Percentiles rank a stretch among this genome's conserved stretches.
Evolutionary conservation across 1,140 invertebrate genomes (phyloP).

Genomic region (Battus philenor): DNA sequence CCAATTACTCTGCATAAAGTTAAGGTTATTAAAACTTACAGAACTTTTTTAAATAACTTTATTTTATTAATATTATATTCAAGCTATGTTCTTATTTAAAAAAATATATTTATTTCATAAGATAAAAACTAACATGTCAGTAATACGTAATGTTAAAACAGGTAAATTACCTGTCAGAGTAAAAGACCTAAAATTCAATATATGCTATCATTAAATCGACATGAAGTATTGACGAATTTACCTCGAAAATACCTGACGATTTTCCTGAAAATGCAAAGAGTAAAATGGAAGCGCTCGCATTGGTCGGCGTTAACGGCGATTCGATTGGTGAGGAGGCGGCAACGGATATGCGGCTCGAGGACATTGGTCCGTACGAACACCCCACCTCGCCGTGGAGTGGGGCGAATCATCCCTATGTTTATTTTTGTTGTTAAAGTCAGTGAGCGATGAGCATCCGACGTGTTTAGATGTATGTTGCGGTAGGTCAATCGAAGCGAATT

Average conservation of each 20-base stretch:
- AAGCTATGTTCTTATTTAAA: too few relatives aligned
- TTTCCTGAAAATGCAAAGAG: slow-evolving; percentile 53
- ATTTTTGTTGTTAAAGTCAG: slow-evolving; percentile 69
- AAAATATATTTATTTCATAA: too few relatives aligned
- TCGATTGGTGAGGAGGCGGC: slow-evolving; percentile 54
- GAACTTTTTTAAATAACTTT: too few relatives aligned
- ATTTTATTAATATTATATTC: too few relatives aligned
- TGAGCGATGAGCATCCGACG: slow-evolving; percentile 52
- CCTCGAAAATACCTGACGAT: slow-evolving; percentile 48
- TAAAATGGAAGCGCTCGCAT: slow-evolving; percentile 29
- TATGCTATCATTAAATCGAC: too few relatives aligned
- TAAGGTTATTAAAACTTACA: too few relatives aligned
- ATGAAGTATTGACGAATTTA: too few relatives aligned
- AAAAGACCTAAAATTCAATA: too few relatives aligned
- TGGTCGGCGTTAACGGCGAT: slow-evolving; percentile 25
- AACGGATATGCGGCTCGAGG: slow-evolving; percentile 10
- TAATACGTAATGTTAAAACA: too few relatives aligned
- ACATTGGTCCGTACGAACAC: slow-evolving; percentile 31
- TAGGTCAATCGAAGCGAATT: slow-evolving; percentile 2
- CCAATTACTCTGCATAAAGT: too few relatives aligned
- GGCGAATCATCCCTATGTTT: slow-evolving; percentile 65
- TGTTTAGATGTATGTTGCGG: slow-evolving; percentile 20
- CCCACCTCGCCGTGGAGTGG: slow-evolving; percentile 35
- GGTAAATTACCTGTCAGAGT: too few relatives aligned
- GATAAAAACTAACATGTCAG: too few relatives aligned